Conservation (phyloP, 2,113 vertebrate genomes). For the Antechinus stuartii region DNA sequence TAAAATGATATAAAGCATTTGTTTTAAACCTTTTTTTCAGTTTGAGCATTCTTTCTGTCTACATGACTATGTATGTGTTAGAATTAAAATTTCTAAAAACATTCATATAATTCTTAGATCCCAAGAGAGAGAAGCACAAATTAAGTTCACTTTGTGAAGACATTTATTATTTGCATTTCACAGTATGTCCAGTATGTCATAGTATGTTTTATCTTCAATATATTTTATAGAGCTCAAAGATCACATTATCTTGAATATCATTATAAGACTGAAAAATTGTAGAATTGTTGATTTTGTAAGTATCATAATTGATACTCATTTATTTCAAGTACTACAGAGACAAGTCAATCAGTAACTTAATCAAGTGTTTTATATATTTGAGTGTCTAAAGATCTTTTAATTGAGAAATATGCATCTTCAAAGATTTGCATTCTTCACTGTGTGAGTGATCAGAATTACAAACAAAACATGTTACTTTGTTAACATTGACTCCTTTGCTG, state of each 20-base stretch:
- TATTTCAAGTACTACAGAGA: conserved; percentile 51
- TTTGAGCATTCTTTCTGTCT: neutral
- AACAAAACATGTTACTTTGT: conserved; percentile 58
- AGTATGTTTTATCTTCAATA: conserved; percentile 19
- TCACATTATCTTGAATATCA: conserved; percentile 34
- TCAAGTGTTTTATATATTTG: conserved; percentile 50
- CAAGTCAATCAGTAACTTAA: conserved; percentile 44
- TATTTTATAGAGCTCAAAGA: conserved; percentile 38
- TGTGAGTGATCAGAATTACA: conserved; percentile 51
- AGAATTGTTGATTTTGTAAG: conserved; percentile 39
- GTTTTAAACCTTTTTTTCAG: neutral
- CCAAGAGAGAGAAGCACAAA: neutral
- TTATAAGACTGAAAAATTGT: conserved; percentile 34
- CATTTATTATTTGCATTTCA: conserved; percentile 11
- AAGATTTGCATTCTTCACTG: neutral
- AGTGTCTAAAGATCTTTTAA: conserved; percentile 53
- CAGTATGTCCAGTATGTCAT: neutral
- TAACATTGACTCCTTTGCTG: conserved; percentile 52
- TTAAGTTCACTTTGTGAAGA: neutral
- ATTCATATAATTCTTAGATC: neutral
- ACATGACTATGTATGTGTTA: neutral
- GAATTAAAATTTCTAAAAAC: neutral
- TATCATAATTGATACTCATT: conserved; percentile 45
- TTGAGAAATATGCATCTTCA: conserved; percentile 49
- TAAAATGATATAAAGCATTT: neutral